Percentiles rank a stretch among this genome's conserved stretches.
Conservation (phyloP, 2,888 invertebrate species). For the Andrena chrysosceles region DNA sequence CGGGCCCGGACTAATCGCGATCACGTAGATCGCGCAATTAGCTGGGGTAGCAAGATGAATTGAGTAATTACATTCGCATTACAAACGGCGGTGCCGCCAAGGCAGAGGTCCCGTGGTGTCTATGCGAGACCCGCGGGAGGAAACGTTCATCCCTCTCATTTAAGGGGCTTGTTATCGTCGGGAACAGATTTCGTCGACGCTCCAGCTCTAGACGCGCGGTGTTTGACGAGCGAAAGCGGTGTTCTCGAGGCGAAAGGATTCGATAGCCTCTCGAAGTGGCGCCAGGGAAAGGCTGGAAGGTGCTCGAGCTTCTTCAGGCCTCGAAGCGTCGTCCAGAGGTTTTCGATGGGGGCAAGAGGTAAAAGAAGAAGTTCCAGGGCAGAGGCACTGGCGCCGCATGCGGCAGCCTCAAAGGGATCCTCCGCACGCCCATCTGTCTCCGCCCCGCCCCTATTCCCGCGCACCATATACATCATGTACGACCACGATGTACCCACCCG, state of each 20-base stretch:
- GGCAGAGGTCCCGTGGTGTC: not conserved
- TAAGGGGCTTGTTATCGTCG: slow-evolving; percentile 27
- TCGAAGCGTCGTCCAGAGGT: slow-evolving; percentile 56
- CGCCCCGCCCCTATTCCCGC: slow-evolving; percentile 84
- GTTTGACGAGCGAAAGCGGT: slow-evolving; percentile 40
- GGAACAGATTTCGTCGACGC: slow-evolving; percentile 32
- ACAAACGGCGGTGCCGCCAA: slow-evolving; percentile 37
- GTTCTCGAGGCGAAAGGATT: slow-evolving; percentile 48
- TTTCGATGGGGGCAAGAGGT: slow-evolving; percentile 68
- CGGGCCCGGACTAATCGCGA: slow-evolving; percentile 59
- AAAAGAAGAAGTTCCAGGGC: slow-evolving; percentile 75
- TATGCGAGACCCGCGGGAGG: not conserved
- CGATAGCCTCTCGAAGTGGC: slow-evolving; percentile 56
- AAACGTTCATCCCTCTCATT: slow-evolving; percentile 5
- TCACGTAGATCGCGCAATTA: slow-evolving; percentile 62
- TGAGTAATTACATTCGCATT: slow-evolving; percentile 71
- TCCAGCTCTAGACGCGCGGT: slow-evolving; percentile 5
- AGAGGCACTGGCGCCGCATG: slow-evolving; percentile 84
- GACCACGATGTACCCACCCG: slow-evolving; percentile 75
- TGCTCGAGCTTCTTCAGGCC: slow-evolving; percentile 58
- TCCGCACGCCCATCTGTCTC: slow-evolving; percentile 85
- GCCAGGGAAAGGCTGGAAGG: slow-evolving; percentile 66
- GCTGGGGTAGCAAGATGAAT: slow-evolving; percentile 62
- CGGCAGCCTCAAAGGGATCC: slow-evolving; percentile 85
- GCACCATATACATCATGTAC: slow-evolving; percentile 83